These are phyloP conservation scores for Pyrochroa serraticornis DNA, from an alignment of 2,888 invertebrate genomes.

Conservation along the genomic window DNA sequence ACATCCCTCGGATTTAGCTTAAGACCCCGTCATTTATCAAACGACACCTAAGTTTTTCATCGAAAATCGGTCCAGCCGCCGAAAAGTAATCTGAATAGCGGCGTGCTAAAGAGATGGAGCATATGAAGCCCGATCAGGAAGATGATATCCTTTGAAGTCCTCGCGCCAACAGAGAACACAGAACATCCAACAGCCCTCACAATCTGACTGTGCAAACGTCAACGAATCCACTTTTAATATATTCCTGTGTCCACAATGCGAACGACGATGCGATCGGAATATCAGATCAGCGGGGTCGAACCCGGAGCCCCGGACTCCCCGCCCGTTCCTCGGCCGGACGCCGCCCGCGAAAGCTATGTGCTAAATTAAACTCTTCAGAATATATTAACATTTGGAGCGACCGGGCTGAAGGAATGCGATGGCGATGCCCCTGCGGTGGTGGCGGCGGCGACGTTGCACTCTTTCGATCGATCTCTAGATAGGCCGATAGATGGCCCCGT, in stretches of 20 bases:
- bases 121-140: constrained; percentile 38
- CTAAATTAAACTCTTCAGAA: constrained; percentile 60
- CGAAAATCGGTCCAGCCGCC: not conserved
- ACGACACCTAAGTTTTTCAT: not conserved
- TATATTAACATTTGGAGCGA: constrained; percentile 59
- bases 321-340: constrained; percentile 39
- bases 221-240: constrained; percentile 59
- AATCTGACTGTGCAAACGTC: constrained; percentile 56
- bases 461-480: constrained; percentile 35
- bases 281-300: constrained; percentile 50
- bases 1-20: constrained; percentile 31
- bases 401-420: constrained; percentile 45
- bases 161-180: constrained; percentile 39
- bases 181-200: constrained; percentile 31
- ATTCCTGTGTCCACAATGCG: constrained; percentile 59
- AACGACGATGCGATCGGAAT: constrained; percentile 57
- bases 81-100: constrained; percentile 9
- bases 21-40: constrained; percentile 35
- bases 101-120: constrained; percentile 4
- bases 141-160: constrained; percentile 50
- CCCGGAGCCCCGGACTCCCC: constrained; percentile 28
- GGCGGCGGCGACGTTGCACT: constrained; percentile 11
- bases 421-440: constrained; percentile 13
- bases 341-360: constrained; percentile 56
- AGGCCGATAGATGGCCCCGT: constrained; percentile 38